Evolutionary conservation across 2,888 invertebrate genomes (phyloP).

Genomic region (Drosophila falleni): DNA sequence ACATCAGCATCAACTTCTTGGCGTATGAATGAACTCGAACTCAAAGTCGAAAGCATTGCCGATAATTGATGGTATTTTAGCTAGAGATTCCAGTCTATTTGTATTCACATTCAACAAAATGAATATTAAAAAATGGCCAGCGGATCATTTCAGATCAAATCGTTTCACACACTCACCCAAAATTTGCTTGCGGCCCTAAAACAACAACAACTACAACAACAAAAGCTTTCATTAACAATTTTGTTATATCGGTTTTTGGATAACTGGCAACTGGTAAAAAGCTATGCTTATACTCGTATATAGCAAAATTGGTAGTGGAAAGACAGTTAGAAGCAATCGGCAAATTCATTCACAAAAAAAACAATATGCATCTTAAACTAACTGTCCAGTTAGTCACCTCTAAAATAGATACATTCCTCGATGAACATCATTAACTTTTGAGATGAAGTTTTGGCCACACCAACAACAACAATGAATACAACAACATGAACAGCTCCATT

Average conservation of each 20-base stretch:
- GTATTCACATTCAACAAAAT: slow-evolving; percentile 30
- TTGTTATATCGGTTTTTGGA: slow-evolving; percentile 27
- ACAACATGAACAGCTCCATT: slow-evolving; percentile 30
- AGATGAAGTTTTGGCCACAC: background rate
- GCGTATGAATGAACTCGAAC: slow-evolving; percentile 66
- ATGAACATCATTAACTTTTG: slow-evolving; percentile 53
- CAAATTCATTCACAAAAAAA: slow-evolving; percentile 64
- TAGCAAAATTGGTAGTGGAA: slow-evolving; percentile 46
- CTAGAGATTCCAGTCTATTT: slow-evolving; percentile 35
- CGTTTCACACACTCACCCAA: slow-evolving; percentile 69
- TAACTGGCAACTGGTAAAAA: slow-evolving; percentile 39
- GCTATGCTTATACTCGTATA: slow-evolving; percentile 38
- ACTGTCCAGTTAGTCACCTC: slow-evolving; percentile 38
- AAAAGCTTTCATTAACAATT: slow-evolving; percentile 68
- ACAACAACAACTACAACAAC: slow-evolving; percentile 19
- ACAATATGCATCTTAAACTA: slow-evolving; percentile 42
- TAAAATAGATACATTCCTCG: slow-evolving; percentile 11
- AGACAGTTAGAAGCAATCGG: slow-evolving; percentile 63
- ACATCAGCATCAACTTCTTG: slow-evolving; percentile 26
- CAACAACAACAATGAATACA: slow-evolving; percentile 3
- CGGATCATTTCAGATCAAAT: slow-evolving; percentile 52
- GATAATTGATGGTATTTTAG: slow-evolving; percentile 76
- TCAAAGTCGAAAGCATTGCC: slow-evolving; percentile 46
- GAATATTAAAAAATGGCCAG: slow-evolving; percentile 52
- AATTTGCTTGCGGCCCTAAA: slow-evolving; percentile 50